Conservation (phyloP, 2,888 invertebrate genomes). For the Agrotis segetum region DNA sequence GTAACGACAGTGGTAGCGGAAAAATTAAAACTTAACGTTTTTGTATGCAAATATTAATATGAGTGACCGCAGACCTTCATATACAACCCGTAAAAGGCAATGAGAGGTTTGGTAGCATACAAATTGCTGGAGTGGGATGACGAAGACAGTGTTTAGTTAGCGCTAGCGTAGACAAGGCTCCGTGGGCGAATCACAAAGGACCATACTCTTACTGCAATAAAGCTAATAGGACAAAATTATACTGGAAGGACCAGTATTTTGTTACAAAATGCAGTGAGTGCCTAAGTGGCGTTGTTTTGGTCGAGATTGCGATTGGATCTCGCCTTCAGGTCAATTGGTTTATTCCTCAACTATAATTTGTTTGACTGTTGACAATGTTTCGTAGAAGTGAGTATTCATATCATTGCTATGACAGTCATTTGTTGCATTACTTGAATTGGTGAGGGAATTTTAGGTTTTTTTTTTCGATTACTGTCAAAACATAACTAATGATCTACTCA, state of each 20-base stretch:
- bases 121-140: conserved; percentile 79
- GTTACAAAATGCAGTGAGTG: conserved; percentile 42
- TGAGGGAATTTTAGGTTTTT: conserved; percentile 1
- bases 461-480: not conserved
- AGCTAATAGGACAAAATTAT: conserved; percentile 65
- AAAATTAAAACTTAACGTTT: conserved; percentile 38
- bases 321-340: conserved; percentile 32
- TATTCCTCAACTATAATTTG: conserved; percentile 27
- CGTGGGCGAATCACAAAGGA: conserved; percentile 70
- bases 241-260: conserved; percentile 36
- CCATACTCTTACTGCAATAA: conserved; percentile 59
- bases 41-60: conserved; percentile 70
- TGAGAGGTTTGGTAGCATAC: conserved; percentile 79
- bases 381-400: conserved; percentile 14
- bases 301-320: conserved; percentile 29
- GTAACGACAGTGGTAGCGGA: conserved; percentile 6
- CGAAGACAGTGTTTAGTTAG: conserved; percentile 65
- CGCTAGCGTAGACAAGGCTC: conserved; percentile 58
- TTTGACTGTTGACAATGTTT: conserved; percentile 16
- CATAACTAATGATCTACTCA: not conserved
- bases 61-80: conserved; percentile 67
- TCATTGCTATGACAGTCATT: conserved; percentile 1
- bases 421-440: conserved; percentile 2
- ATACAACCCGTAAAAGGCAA: conserved; percentile 72
- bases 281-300: conserved; percentile 15